Percentiles rank a stretch among this genome's conserved stretches.
These are phyloP conservation scores for Penaeus japonicus DNA, from an alignment of 1,140 invertebrate genomes.

Conservation along the genomic window DNA sequence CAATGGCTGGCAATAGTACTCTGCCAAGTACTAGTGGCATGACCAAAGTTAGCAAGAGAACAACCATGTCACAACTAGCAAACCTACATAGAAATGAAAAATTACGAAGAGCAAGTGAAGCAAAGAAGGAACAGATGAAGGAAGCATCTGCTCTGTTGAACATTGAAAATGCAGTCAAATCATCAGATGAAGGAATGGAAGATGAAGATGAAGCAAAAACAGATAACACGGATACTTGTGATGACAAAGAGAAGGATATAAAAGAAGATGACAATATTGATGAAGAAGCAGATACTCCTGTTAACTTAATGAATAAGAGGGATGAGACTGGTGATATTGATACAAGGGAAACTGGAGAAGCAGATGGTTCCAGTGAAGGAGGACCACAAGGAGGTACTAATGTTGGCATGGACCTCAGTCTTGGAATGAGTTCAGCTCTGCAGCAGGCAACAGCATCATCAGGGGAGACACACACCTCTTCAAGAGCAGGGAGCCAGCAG, in stretches of 20 bases:
- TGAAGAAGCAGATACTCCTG: background rate
- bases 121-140: conserved; percentile 19
- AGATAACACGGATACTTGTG: background rate
- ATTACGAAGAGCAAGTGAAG: background rate
- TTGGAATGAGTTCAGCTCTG: no score
- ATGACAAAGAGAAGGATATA: background rate
- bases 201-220: background rate
- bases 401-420: no score
- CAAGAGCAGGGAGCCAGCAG: background rate
- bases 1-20: background rate
- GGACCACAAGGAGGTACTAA: no score
- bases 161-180: background rate
- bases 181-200: background rate
- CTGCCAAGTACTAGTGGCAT: background rate
- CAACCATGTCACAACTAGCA: conserved; percentile 18
- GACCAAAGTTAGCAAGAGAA: conserved; percentile 15
- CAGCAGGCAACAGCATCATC: background rate
- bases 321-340: background rate
- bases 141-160: background rate
- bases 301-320: background rate
- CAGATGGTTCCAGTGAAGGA: no score
- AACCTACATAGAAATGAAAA: conserved; percentile 20
- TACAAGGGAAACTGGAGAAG: background rate
- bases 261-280: background rate
- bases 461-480: background rate